Evolutionary conservation across 2,888 invertebrate species (phyloP).

Genomic region (Eupeodes luniger): DNA sequence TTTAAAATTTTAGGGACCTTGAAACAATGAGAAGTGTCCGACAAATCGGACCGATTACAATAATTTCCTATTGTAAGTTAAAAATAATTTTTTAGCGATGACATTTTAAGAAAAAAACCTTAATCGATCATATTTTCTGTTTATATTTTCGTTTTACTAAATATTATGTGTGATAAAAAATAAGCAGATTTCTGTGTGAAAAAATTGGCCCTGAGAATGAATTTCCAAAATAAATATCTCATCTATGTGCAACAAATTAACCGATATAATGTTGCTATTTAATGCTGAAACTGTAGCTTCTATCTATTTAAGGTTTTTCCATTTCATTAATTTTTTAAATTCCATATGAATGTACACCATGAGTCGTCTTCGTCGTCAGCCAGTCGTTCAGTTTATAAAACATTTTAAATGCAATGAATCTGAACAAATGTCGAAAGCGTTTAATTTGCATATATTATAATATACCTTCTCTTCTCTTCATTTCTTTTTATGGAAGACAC

Average conservation of each 20-base stretch:
- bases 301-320: not conserved
- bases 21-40: too few relatives aligned
- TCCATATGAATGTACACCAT: not conserved
- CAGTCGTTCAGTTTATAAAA: not conserved
- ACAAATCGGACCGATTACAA: too few relatives aligned
- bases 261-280: not conserved
- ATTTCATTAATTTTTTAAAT: not conserved
- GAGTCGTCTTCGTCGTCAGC: too few relatives aligned
- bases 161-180: too few relatives aligned
- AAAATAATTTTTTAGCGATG: too few relatives aligned
- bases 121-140: too few relatives aligned
- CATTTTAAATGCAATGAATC: slow-evolving; percentile 6
- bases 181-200: too few relatives aligned
- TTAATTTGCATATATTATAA: slow-evolving; percentile 24
- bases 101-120: too few relatives aligned
- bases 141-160: too few relatives aligned
- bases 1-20: too few relatives aligned
- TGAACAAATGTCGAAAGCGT: slow-evolving; percentile 21
- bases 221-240: not conserved
- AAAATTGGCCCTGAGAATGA: too few relatives aligned
- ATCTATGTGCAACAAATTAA: not conserved
- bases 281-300: not conserved
- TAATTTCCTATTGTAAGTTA: too few relatives aligned
- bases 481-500: not conserved
- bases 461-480: not conserved